Base-by-base conservation (phyloP, 2,888 invertebrate genomes). In the Timema cristinae region DNA sequence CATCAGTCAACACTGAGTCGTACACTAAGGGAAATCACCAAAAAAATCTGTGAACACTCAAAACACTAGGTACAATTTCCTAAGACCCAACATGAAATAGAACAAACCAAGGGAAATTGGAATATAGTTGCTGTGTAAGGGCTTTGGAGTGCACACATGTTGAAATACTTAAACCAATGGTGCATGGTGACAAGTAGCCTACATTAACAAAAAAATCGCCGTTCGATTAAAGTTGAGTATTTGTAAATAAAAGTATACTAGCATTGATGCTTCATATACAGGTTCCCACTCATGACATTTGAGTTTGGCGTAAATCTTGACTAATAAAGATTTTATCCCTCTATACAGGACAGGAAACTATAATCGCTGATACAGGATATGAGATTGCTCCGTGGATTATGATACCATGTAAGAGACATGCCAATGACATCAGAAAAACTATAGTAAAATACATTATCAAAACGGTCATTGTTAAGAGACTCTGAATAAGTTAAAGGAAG, bases 11-110 rank as follows among this genome's bases (percentile, higher is more conserved):
- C 56, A 10, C n/a, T 10, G 16, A 15, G 11, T 16, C 56, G 10
- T 56, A 56, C 56, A 56, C n/a, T 56, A 16, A 56, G 56, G 56
- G 16, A 13, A n/a, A n/a, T n/a, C n/a, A n/a, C n/a, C n/a, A n/a
- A n/a, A n/a, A n/a, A n/a, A n/a, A n/a, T n/a, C n/a, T n/a, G n/a
- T n/a, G n/a, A n/a, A n/a, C n/a, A 56, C 16, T 56, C 56, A 56
- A 56, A 56, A 7, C n/a, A 56, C 56, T 10, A 16, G 6, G 16
- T 56, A 56, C 10, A 56, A 13, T 56, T 56, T 56, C 56, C 10
- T 56, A 56, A 56, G 6, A 56, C 13, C 56, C 56, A 15, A 56
- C 56, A 56, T 56, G 56, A 56, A 56, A 6, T 56, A 56, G 56
- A 56, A 56, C 6, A 6, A 10, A 16, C 56, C 56, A 56, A 56